phyloP scores from a whole-genome alignment of 1,140 invertebrate genomes.

The Acyrthosiphon pisum region DNA sequence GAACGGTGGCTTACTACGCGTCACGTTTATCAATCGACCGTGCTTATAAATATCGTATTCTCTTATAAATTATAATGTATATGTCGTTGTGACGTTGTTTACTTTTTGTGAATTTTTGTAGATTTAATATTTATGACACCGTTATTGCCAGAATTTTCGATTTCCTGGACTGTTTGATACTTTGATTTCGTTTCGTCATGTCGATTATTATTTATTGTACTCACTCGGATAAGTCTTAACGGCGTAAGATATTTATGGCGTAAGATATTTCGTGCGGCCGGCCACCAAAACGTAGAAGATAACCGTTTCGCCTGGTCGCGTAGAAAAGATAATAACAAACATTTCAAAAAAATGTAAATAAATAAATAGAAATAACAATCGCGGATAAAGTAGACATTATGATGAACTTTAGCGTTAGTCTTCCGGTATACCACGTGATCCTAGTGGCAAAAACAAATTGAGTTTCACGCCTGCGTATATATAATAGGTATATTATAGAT shows the following conservation, averaged over 20 bases:
- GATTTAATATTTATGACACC: neutral
- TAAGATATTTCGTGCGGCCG: neutral
- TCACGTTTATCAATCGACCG: neutral
- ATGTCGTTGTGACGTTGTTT: neutral
- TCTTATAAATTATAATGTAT: no score
- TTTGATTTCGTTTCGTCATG: neutral
- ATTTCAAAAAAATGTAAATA: neutral
- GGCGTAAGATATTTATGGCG: no score
- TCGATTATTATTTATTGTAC: neutral
- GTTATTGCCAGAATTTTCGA: neutral
- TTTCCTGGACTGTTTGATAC: neutral
- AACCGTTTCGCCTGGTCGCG: no score
- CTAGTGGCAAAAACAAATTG: neutral
- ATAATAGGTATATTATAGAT: neutral
- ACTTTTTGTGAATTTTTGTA: neutral
- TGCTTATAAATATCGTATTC: neutral
- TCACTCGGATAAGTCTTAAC: neutral
- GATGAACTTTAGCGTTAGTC: neutral
- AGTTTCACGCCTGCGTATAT: neutral
- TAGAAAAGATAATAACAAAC: neutral
- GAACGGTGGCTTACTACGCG: neutral
- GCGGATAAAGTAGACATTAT: neutral
- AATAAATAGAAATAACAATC: neutral
- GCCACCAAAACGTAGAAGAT: neutral
- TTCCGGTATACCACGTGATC: neutral